Conservation (phyloP, 2,888 invertebrate species). For the Synergus itoensis region DNA sequence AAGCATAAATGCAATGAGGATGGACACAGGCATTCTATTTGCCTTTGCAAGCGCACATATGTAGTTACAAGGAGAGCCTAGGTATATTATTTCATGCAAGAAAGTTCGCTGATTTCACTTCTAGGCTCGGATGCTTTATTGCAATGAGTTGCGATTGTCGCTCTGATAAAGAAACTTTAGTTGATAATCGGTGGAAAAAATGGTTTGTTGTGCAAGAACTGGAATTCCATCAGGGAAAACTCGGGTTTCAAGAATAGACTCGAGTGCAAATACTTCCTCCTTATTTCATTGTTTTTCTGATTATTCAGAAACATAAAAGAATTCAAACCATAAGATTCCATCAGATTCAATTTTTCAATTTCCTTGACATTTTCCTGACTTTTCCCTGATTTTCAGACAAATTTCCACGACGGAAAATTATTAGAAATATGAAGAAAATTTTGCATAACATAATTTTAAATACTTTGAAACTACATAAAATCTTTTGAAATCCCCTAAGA, state of each 20-base stretch:
- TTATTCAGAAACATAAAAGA: no score
- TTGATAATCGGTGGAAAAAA: slow-evolving; percentile 27
- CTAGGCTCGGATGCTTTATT: slow-evolving; percentile 29
- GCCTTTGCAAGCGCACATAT: slow-evolving; percentile 10
- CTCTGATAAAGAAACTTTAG: slow-evolving; percentile 7
- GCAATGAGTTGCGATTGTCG: slow-evolving; percentile 31
- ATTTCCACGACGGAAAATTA: no score
- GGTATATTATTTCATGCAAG: slow-evolving; percentile 41
- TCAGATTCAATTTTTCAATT: no score
- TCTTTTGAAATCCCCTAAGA: no score
- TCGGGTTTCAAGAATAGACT: neutral
- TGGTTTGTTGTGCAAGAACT: slow-evolving; percentile 26
- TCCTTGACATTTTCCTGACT: no score
- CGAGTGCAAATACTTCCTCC: neutral
- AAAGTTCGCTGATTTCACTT: slow-evolving; percentile 46
- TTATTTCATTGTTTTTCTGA: neutral
- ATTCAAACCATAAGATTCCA: no score
- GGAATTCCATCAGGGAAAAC: slow-evolving; percentile 21
- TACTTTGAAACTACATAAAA: no score
- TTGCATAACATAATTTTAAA: no score
- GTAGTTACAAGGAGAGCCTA: slow-evolving; percentile 16
- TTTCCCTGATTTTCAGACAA: no score
- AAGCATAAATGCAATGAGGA: slow-evolving; percentile 44
- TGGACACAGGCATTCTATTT: slow-evolving; percentile 38
- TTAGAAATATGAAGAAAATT: no score